A percentile compares a stretch with the other conserved stretches of the same genome.
Conservation (phyloP, 2,797 vertebrate genomes). For the Darevskia nairensis region DNA sequence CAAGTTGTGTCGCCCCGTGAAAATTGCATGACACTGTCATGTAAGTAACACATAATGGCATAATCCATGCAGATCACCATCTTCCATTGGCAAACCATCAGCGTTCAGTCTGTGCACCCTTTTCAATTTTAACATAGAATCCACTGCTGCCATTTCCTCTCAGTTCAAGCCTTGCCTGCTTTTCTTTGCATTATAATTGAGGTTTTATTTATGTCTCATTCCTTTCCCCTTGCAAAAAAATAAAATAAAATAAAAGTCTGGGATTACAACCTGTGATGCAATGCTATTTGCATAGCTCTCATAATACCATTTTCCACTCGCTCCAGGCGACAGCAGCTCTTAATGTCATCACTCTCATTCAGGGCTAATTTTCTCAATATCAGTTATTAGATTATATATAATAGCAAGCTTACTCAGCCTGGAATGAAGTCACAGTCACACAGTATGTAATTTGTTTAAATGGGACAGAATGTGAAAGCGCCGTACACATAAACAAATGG, state of each 20-base stretch:
- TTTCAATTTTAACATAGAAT: background rate
- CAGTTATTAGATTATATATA: conserved; percentile 48
- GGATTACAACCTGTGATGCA: background rate
- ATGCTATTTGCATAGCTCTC: background rate
- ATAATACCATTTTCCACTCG: background rate
- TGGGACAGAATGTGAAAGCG: conserved; percentile 11
- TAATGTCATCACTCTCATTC: background rate
- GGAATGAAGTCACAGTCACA: conserved; percentile 3
- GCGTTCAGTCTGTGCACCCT: background rate
- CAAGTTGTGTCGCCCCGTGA: too few relatives aligned
- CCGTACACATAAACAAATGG: conserved; percentile 8
- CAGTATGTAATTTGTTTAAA: conserved; percentile 53
- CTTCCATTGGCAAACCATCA: background rate
- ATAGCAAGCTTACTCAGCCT: conserved; percentile 11
- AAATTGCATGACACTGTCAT: background rate
- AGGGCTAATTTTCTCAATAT: conserved; percentile 16
- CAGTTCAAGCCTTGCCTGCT: background rate
- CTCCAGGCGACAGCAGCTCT: background rate
- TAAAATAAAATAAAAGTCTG: too few relatives aligned
- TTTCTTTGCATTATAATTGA: background rate
- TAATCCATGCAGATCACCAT: background rate
- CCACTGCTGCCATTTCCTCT: background rate
- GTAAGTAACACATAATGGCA: too few relatives aligned
- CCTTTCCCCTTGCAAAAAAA: background rate
- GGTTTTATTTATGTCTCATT: background rate